These are phyloP conservation scores for Anarsia innoxiella DNA, from an alignment of 2,888 invertebrate species.

Conservation along the genomic window DNA sequence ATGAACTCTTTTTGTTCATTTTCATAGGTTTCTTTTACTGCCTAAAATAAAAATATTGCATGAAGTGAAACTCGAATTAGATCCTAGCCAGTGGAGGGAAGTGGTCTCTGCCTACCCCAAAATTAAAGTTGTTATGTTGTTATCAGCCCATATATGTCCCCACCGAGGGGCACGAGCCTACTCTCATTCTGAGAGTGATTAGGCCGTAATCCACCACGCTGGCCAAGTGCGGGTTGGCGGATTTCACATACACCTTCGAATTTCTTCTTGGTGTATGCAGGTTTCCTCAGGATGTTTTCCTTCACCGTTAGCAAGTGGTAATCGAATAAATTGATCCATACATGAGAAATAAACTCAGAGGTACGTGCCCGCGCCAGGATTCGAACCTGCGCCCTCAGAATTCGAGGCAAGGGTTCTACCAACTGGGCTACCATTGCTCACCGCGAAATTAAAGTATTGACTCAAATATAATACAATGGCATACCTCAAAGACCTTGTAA, in stretches of 20 bases:
- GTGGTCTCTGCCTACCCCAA: neutral
- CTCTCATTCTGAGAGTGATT: neutral
- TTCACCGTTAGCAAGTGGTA: neutral
- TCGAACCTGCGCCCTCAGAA: neutral
- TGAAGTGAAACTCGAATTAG: too few species aligned
- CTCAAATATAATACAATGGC: neutral
- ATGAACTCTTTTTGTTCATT: constrained; percentile 51
- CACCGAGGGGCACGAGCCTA: neutral
- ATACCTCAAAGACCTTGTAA: constrained; percentile 40
- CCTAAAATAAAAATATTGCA: constrained; percentile 26
- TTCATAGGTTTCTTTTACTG: constrained; percentile 36
- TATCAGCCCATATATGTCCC: neutral
- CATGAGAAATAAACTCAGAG: neutral
- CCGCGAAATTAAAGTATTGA: neutral
- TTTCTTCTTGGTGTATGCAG: too few species aligned
- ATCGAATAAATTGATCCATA: neutral
- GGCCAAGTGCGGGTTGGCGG: too few species aligned
- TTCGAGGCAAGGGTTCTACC: neutral
- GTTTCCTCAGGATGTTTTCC: too few species aligned
- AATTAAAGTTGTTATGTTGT: neutral
- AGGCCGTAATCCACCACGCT: too few species aligned
- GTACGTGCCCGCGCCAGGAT: neutral
- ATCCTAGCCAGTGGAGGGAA: too few species aligned
- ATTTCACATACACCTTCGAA: too few species aligned
- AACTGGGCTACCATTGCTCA: too few species aligned